A percentile compares a stretch with the other conserved stretches of the same genome.
phyloP scores from a whole-genome alignment of 2,888 invertebrate genomes.

The Sthenelais limicola region DNA sequence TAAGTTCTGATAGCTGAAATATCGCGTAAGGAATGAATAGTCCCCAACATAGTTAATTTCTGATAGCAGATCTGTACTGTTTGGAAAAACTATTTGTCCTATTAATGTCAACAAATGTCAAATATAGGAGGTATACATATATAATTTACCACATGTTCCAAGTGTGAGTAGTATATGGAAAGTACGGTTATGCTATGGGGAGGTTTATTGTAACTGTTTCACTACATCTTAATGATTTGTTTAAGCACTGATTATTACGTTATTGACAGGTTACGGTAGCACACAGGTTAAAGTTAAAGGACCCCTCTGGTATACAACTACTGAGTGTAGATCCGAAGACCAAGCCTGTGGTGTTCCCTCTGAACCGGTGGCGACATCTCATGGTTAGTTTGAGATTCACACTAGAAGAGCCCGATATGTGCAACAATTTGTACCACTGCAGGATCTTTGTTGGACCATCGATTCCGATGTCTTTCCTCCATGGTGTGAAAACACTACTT shows the following conservation, averaged over 20 bases:
- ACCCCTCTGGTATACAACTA: constrained; percentile 1
- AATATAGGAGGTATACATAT: too few relatives aligned
- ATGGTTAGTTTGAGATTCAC: constrained; percentile 38
- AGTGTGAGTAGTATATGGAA: neutral
- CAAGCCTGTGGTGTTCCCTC: constrained; percentile 16
- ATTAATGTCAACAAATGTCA: too few relatives aligned
- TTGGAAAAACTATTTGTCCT: too few relatives aligned
- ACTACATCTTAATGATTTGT: neutral
- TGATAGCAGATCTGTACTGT: too few relatives aligned
- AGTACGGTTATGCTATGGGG: too few relatives aligned
- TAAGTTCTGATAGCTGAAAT: too few relatives aligned
- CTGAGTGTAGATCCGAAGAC: constrained; percentile 21
- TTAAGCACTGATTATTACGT: too few relatives aligned
- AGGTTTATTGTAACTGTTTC: too few relatives aligned
- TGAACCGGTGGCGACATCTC: constrained; percentile 40
- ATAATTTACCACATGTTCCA: too few relatives aligned
- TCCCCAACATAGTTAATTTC: too few relatives aligned
- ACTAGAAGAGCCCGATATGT: constrained; percentile 27
- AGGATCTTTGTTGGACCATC: constrained; percentile 27
- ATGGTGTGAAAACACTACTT: constrained; percentile 12
- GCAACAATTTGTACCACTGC: constrained; percentile 19
- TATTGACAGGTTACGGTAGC: constrained; percentile 23
- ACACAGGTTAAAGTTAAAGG: constrained; percentile 11
- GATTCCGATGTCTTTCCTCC: constrained; percentile 22
- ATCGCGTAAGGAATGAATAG: too few relatives aligned